These are phyloP conservation scores for Caenorhabditis remanei DNA, from an alignment of 1,140 invertebrate species.

Conservation along the genomic window DNA sequence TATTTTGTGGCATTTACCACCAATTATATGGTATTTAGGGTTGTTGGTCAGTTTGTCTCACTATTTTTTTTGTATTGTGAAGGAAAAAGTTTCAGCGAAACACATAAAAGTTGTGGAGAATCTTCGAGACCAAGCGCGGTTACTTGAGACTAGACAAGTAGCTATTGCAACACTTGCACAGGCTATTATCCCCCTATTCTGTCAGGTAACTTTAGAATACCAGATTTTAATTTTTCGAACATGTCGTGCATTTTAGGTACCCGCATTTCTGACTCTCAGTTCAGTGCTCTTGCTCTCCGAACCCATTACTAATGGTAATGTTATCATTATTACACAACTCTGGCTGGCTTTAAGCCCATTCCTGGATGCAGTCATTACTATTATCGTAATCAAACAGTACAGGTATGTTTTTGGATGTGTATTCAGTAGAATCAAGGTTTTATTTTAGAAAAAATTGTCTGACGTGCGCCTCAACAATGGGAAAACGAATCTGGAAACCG, in stretches of 20 bases:
- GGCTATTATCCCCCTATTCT: constrained; percentile 70
- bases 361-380: constrained; percentile 70
- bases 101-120: constrained; percentile 72
- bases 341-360: constrained; percentile 70
- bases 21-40: constrained; percentile 71
- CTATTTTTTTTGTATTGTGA: not conserved
- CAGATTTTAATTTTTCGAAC: not conserved
- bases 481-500: constrained; percentile 42
- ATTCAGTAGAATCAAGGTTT: too few species aligned
- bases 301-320: constrained; percentile 67
- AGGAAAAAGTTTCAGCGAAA: constrained; percentile 45
- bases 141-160: constrained; percentile 72
- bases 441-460: constrained; percentile 46
- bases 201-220: constrained; percentile 66
- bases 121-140: constrained; percentile 68
- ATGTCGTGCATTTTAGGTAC: constrained; percentile 67
- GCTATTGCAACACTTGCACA: constrained; percentile 72
- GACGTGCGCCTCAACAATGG: constrained; percentile 21
- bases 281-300: constrained; percentile 68
- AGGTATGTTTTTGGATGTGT: not conserved
- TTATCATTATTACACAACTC: constrained; percentile 71
- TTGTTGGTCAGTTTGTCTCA: constrained; percentile 62
- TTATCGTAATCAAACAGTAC: constrained; percentile 72
- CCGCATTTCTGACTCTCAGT: constrained; percentile 70
- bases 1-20: constrained; percentile 71